A percentile compares a stretch with the other conserved stretches of the same genome.
Conservation (phyloP, 2,888 invertebrate genomes). For the Nemapogon koenigi region DNA sequence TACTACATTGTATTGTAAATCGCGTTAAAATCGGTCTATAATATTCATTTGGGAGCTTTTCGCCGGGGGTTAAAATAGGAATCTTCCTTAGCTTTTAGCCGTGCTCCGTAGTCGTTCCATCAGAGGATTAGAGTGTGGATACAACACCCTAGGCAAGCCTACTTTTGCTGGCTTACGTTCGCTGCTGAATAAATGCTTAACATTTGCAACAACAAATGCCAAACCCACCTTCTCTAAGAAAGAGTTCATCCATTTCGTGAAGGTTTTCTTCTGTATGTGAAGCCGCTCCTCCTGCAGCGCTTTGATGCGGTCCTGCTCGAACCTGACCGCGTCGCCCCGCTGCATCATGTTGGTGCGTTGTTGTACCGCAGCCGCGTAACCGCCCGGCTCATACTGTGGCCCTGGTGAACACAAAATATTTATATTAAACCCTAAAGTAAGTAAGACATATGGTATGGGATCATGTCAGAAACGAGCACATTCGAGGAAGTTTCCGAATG, state of each 20-base stretch:
- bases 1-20: no score
- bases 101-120: not conserved
- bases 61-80: not conserved
- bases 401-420: constrained; percentile 36
- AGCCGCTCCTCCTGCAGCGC: constrained; percentile 97
- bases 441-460: no score
- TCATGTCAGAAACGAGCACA: no score
- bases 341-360: constrained; percentile 86
- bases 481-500: no score
- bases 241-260: constrained; percentile 99
- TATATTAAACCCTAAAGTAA: not conserved
- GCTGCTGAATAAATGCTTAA: not conserved
- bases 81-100: not conserved
- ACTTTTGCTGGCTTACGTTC: not conserved
- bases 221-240: constrained; percentile 87
- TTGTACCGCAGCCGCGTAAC: constrained; percentile 68
- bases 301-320: constrained; percentile 95
- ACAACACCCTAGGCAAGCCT: not conserved
- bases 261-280: constrained; percentile 99
- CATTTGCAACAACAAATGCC: no score
- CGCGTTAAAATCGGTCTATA: no score
- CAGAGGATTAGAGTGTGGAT: no score
- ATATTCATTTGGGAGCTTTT: not conserved
- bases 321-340: constrained; percentile 89
- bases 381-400: constrained; percentile 72